phyloP scores from a whole-genome alignment of 2,888 invertebrate species.

The Iselma pallidipennis region DNA sequence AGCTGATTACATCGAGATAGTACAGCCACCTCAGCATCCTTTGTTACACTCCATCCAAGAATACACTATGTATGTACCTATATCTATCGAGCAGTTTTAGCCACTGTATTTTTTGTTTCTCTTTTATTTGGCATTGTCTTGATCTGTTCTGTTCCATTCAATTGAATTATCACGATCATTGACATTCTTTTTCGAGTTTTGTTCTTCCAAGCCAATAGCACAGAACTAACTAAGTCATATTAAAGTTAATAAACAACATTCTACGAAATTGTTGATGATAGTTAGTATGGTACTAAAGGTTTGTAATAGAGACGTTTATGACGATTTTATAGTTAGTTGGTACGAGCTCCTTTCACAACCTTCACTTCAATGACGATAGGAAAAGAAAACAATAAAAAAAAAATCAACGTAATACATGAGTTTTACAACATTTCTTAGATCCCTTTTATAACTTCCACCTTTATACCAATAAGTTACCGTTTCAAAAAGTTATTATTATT shows the following conservation, averaged over 20 bases:
- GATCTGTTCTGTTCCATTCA: not conserved
- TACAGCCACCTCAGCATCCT: constrained; percentile 41
- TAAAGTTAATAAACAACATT: constrained; percentile 29
- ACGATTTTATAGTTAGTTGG: constrained; percentile 35
- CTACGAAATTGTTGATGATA: constrained; percentile 31
- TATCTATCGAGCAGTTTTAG: too few species aligned
- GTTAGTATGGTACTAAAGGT: constrained; percentile 34
- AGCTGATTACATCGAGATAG: constrained; percentile 44
- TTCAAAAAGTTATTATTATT: too few species aligned
- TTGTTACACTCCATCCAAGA: constrained; percentile 27
- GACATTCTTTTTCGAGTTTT: not conserved
- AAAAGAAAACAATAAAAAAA: not conserved
- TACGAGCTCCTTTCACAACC: constrained; percentile 27
- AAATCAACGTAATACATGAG: not conserved
- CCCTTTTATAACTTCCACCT: not conserved
- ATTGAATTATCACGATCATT: not conserved
- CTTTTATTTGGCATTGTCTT: not conserved
- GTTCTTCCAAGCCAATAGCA: not conserved
- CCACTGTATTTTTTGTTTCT: not conserved
- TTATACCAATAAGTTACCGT: too few species aligned
- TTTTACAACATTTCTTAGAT: not conserved
- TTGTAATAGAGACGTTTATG: constrained; percentile 41
- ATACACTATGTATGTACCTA: constrained; percentile 9
- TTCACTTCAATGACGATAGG: not conserved
- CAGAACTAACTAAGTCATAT: too few species aligned